These are phyloP conservation scores for Urocolius indicus DNA, from an alignment of 2,113 vertebrate species.

Conservation along the genomic window DNA sequence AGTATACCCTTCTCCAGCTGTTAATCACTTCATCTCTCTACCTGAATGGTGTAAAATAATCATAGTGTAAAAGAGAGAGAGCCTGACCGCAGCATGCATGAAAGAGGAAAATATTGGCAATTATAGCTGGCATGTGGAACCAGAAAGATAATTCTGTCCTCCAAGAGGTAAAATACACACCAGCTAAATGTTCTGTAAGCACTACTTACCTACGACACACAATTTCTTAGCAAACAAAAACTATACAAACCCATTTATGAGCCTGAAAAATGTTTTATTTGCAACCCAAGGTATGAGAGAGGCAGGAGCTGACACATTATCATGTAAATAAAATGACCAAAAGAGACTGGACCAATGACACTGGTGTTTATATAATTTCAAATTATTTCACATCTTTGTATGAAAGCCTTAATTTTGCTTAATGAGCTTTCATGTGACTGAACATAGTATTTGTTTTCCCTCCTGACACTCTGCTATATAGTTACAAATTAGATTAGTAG, in stretches of 20 bases:
- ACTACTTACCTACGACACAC: not conserved
- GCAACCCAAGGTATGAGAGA: not conserved
- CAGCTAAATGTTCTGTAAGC: not conserved
- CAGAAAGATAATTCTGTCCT: not conserved
- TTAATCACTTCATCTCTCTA: not conserved
- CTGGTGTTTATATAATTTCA: not conserved
- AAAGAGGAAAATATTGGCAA: not conserved
- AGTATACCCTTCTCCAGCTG: not conserved
- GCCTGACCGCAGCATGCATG: not conserved
- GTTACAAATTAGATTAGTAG: not conserved
- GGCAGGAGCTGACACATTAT: not conserved
- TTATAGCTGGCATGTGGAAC: not conserved
- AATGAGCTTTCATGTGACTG: not conserved
- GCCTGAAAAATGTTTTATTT: conserved; percentile 18
- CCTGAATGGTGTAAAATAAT: not conserved
- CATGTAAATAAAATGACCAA: conserved; percentile 5
- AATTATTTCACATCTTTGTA: not conserved
- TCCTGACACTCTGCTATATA: not conserved
- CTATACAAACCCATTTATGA: not conserved
- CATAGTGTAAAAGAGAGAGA: not conserved
- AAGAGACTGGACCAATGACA: fast-evolving
- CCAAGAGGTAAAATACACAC: not conserved
- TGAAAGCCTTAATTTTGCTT: not conserved
- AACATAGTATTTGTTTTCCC: not conserved
- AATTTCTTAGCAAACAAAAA: conserved; percentile 5